phyloP scores from a whole-genome alignment of 2,888 invertebrate species.

The Ischnus inquisitorius region DNA sequence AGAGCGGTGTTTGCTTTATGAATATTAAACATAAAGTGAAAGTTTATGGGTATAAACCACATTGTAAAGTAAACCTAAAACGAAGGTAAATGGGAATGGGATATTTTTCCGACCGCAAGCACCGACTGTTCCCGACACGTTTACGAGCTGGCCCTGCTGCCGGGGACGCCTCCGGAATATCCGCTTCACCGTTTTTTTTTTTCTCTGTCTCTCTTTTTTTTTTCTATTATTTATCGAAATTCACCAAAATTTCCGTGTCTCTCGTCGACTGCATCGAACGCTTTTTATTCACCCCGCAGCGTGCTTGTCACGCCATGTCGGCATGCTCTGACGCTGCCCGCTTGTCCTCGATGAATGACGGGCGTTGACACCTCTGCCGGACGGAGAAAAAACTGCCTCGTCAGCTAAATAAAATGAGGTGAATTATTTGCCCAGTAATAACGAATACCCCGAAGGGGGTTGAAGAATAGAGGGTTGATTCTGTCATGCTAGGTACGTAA shows the following conservation, averaged over 20 bases:
- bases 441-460: background rate
- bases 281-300: slow-evolving; percentile 31
- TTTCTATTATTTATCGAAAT: slow-evolving; percentile 61
- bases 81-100: slow-evolving; percentile 58
- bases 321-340: slow-evolving; percentile 8
- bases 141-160: slow-evolving; percentile 61
- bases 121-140: slow-evolving; percentile 67
- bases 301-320: slow-evolving; percentile 23
- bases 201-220: slow-evolving; percentile 28
- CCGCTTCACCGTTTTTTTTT: slow-evolving; percentile 37
- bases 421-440: background rate
- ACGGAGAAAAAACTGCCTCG: slow-evolving; percentile 11
- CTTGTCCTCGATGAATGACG: slow-evolving; percentile 21
- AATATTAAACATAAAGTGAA: slow-evolving; percentile 48
- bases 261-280: slow-evolving; percentile 26
- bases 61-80: slow-evolving; percentile 56
- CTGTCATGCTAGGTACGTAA: background rate
- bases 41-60: slow-evolving; percentile 46
- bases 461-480: background rate
- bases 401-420: slow-evolving; percentile 9
- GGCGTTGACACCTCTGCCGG: background rate
- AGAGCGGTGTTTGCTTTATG: background rate
- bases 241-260: slow-evolving; percentile 42
- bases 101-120: slow-evolving; percentile 66
- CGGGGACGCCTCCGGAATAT: slow-evolving; percentile 45